Conservation (phyloP, 2,113 vertebrate genomes). For the Apistogramma diplotaenia region DNA sequence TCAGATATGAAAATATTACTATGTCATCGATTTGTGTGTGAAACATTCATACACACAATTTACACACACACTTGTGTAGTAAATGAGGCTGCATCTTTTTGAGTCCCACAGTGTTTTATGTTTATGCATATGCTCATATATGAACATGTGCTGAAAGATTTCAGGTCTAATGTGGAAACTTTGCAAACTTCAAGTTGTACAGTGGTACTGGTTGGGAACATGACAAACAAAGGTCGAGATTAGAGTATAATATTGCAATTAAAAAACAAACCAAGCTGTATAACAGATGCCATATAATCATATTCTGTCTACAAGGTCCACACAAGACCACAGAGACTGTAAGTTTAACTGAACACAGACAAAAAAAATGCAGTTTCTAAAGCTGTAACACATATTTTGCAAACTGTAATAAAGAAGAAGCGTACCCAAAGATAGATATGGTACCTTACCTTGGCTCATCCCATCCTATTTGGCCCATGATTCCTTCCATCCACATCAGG, state of each 20-base stretch:
- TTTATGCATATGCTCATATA: not conserved
- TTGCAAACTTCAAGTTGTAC: not conserved
- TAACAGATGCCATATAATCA: constrained; percentile 17
- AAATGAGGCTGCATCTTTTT: not conserved
- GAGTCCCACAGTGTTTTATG: not conserved
- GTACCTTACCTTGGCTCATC: constrained; percentile 83
- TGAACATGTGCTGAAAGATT: not conserved
- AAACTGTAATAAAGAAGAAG: not conserved
- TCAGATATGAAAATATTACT: no score
- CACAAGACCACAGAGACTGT: not conserved
- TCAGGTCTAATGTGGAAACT: not conserved
- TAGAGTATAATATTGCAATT: not conserved
- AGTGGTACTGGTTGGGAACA: not conserved
- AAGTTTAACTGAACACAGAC: not conserved
- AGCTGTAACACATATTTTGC: not conserved
- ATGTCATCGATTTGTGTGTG: no score
- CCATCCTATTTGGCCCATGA: constrained; percentile 88
- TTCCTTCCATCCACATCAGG: constrained; percentile 93
- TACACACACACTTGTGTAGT: no score
- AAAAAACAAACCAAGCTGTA: not conserved
- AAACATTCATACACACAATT: no score
- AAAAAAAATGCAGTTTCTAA: not conserved
- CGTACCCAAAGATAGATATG: not conserved
- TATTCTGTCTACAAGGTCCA: constrained; percentile 4
- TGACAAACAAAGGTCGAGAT: not conserved